These are phyloP conservation scores for Eira barbara DNA, from an alignment of 2,113 vertebrate species.

Conservation along the genomic window DNA sequence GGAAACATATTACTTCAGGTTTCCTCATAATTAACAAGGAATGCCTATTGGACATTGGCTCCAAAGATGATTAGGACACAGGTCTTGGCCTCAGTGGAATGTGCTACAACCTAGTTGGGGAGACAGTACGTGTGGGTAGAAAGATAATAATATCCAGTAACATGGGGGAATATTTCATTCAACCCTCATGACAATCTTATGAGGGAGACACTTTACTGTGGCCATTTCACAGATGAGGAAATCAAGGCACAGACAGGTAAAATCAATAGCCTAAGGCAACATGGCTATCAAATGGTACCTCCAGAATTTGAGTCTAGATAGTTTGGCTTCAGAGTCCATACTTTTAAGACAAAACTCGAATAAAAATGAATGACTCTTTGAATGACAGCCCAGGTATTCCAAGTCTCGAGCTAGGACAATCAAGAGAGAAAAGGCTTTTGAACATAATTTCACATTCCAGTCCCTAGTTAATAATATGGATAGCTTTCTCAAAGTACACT, in stretches of 20 bases:
- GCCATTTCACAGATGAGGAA: slow-evolving; percentile 14
- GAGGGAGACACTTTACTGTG: not conserved
- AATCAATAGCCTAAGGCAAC: not conserved
- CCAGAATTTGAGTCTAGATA: not conserved
- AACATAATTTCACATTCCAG: not conserved
- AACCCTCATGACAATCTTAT: not conserved
- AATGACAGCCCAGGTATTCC: not conserved
- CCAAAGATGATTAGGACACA: not conserved
- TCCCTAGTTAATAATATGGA: not conserved
- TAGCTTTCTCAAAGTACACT: not conserved
- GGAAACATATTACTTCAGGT: not conserved
- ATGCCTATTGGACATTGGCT: not conserved
- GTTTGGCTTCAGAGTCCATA: not conserved
- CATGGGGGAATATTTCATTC: not conserved
- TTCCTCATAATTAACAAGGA: slow-evolving; percentile 5
- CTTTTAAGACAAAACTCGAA: not conserved
- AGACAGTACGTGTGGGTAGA: not conserved
- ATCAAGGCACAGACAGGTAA: not conserved
- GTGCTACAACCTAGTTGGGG: not conserved
- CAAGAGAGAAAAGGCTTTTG: not conserved
- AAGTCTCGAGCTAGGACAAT: not conserved
- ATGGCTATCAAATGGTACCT: not conserved
- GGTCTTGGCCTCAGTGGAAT: not conserved
- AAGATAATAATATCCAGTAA: not conserved
- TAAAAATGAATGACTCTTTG: not conserved